Base-by-base conservation (phyloP, 2,888 invertebrate genomes). In the Caenorhabditis sp. region DNA sequence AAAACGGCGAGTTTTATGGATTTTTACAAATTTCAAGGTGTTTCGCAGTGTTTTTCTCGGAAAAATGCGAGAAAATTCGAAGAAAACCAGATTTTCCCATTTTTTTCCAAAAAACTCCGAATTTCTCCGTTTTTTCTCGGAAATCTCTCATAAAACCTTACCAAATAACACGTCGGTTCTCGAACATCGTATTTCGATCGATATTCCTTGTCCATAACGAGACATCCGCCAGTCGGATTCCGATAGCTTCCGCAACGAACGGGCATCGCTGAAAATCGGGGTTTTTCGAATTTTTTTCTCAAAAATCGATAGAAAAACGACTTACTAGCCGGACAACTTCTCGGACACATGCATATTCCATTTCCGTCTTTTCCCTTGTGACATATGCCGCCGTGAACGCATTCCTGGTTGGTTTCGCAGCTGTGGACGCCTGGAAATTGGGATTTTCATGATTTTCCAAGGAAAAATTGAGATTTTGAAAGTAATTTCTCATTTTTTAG, bases 301-400 rank as follows among this genome's bases (percentile, higher is more conserved):
- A n/a, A n/a, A n/a, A n/a, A n/a, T n/a, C n/a, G n/a, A n/a, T n/a
- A n/a, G n/a, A n/a, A n/a, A 4, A 32, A 32, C 4, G 9, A 87
- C 88, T 82, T 58, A 90, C 90, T 84, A 18, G 88, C 69, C 18
- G 89, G 87, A 84, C 90, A 90, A 44, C 87, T 87, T 47, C 80
- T 84, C 8, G 90, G 88, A 65, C 90, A 90, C 20, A 90, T 61
- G 68, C 90, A 90, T 22, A 89, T 77, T 1, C 89, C 88, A 32
- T 84, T 70, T 0, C 89, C 89, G 40, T 85, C 84, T 26, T 82
- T 68, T 37, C 86, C 89, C 35, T 85, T 86, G 37, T 84, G 79
- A 68, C 91, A 91, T 18, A 88, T 81, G 44, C 91, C 91, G 22
- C 88, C 87, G 50, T 82, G 62, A 1, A 89, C 90, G 80, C 91